Evolutionary conservation across 2,888 invertebrate species (phyloP), one percentile per base, ranked within the genome.

Genomic region (Hartigia nigra): DNA sequence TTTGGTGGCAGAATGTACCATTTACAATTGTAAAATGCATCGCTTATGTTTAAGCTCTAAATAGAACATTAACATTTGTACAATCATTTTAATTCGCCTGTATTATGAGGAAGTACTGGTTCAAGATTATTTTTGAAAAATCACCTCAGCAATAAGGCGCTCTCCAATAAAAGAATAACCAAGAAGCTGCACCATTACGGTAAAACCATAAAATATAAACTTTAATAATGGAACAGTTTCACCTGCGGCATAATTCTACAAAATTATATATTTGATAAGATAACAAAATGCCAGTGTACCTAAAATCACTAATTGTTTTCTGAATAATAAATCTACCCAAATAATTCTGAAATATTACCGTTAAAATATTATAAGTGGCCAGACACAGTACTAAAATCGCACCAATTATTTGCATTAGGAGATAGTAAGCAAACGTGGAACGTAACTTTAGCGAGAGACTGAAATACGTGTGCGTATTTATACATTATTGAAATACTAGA

Each of bases 1-100:
- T 86, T 86, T 0, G 83, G 84, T 77, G 92, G 88, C 85, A 94
- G 93, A 12, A 93, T 92, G 76, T 93, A 91, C 94, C 94, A 94
- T 3, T 92, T 92, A 81, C 93, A 93, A 76, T 92, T 91, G 84
- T 94, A 94, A 82, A 94, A 87, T 76, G 92, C 92, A 55, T 93
- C 91, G 0, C 92, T 90, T 3, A 94, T 90, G 2, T 92, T 88
- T 84, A 92, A 91, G 82, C 94, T 93, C 86, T 86, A 70, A n/a
- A 70, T 32, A 35, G n/a, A 39, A 23, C 35, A 74, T 14, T 32
- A 37, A 37, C 12, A 1, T 37, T 12, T n/a, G n/a, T n/a, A n/a
- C 12, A 37, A 36, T 31, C n/a, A n/a, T n/a, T n/a, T n/a, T n/a
- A 32, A 76, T 31, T 55, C 70, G 35, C 23, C n/a, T n/a, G n/a